A percentile compares a stretch with the other conserved stretches of the same genome.
Conservation (phyloP, 2,113 vertebrate genomes). For the Uria aalge region DNA sequence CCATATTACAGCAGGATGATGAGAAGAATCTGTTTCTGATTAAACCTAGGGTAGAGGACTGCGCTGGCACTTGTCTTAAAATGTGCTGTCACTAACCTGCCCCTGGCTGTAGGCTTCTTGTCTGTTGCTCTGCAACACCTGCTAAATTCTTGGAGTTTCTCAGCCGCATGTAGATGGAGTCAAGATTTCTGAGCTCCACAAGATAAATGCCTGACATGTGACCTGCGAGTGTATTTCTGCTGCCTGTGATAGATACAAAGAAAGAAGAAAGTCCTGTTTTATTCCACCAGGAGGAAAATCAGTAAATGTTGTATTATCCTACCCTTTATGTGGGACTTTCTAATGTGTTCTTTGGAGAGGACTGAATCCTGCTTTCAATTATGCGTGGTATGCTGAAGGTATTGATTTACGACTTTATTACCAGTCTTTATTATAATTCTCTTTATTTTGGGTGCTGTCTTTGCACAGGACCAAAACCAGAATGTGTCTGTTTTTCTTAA, state of each 20-base stretch:
- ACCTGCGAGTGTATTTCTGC: not conserved
- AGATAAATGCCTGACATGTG: not conserved
- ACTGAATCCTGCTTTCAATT: not conserved
- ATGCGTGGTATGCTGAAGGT: not conserved
- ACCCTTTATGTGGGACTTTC: not conserved
- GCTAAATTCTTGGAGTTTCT: not conserved
- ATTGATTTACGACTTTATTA: not conserved
- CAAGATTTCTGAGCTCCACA: not conserved
- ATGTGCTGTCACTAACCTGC: not conserved
- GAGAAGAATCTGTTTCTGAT: not conserved
- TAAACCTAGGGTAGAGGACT: not conserved
- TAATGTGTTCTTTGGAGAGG: not conserved
- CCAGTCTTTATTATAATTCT: not conserved
- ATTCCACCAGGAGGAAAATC: not conserved
- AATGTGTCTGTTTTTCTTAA: not conserved
- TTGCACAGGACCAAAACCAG: not conserved
- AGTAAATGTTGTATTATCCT: not conserved
- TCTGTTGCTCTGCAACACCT: not conserved
- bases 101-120: not conserved
- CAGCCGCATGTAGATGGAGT: not conserved
- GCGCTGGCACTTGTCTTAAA: not conserved
- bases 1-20: not conserved
- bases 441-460: not conserved
- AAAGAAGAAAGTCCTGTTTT: not conserved
- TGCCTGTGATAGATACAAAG: not conserved